Base-by-base conservation (phyloP, 1,140 invertebrate genomes). In the Cherax destructor region DNA sequence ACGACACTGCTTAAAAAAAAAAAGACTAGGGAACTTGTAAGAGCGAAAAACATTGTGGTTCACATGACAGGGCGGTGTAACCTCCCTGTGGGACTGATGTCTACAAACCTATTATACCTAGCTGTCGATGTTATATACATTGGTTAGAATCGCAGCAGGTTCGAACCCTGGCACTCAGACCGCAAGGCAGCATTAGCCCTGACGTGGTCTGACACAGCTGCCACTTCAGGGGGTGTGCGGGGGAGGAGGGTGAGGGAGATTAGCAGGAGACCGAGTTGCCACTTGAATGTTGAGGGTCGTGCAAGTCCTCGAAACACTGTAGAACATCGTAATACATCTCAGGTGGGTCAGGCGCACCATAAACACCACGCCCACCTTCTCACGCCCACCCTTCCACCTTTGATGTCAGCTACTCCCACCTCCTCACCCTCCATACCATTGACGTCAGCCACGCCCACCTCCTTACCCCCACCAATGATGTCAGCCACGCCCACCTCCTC, bases 271-370 rank as follows among this genome's bases (percentile, higher is more conserved):
- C 18, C 0, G 24, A 30, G 65, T 1, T 56, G 65, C 52, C 30
- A 50, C 59, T 84, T 65, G 30, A 59, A n/a, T n/a, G 83, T 41
- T 41, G 30, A 41, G 61, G n/a, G 56, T 13, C 59, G 21, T 41
- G 59, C 24, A 69, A 41, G 86, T 88, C 59, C 86, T 80, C 69
- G 86, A 88, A 56, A 6, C 24, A 49, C 47, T 77, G 84, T 78
- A 56, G 18, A 59, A 56, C 79, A 88, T 83, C 87, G 83, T 88
- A 88, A 88, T 83, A 88, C n/a, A 83, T 65, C 30, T 52, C 49
- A 88, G 50, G 77, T 65, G 56, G 65, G 49, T 16, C 87, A 47
- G 16, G 10, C 21, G n/a, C n/a, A 69, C 83, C 50, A 83, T 83
- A 81, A 81, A 81, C 87, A 80, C 24, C 30, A 5, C 59, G 85